Percentiles rank a stretch among this genome's conserved stretches.
Evolutionary conservation across 2,797 vertebrate species (phyloP).

Genomic region (Phrynocephalus guinanensis): DNA sequence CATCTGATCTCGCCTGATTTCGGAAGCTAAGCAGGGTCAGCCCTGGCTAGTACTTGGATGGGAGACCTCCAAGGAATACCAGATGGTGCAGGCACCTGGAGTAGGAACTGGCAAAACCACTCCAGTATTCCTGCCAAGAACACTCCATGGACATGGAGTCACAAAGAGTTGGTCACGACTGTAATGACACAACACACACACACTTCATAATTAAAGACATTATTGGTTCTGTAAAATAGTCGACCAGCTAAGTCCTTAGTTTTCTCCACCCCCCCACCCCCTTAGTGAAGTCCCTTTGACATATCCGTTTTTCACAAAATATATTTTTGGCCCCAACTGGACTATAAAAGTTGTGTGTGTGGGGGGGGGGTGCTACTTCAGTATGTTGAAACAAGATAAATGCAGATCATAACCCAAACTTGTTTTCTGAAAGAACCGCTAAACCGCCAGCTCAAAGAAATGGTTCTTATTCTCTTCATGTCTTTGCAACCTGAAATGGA

Average conservation of each 20-base stretch:
- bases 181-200: too few relatives aligned
- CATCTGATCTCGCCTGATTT: too few relatives aligned
- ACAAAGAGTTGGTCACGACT: too few relatives aligned
- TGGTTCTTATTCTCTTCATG: neutral
- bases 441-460: neutral
- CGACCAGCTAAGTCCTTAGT: neutral
- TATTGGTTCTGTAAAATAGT: conserved; percentile 2
- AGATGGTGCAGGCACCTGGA: too few relatives aligned
- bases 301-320: neutral
- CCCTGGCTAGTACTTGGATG: too few relatives aligned
- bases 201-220: neutral
- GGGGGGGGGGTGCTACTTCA: neutral
- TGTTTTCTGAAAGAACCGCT: neutral
- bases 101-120: too few relatives aligned
- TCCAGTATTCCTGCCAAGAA: too few relatives aligned
- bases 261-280: too few relatives aligned
- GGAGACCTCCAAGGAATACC: too few relatives aligned
- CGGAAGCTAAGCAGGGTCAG: too few relatives aligned
- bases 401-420: neutral
- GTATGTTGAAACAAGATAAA: neutral
- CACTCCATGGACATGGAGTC: too few relatives aligned
- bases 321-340: neutral
- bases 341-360: neutral
- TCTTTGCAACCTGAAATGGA: neutral
- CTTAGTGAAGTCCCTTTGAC: neutral